Evolutionary conservation across 2,113 vertebrate genomes (phyloP).

Genomic region (Petrocephalus microphthalmus): DNA sequence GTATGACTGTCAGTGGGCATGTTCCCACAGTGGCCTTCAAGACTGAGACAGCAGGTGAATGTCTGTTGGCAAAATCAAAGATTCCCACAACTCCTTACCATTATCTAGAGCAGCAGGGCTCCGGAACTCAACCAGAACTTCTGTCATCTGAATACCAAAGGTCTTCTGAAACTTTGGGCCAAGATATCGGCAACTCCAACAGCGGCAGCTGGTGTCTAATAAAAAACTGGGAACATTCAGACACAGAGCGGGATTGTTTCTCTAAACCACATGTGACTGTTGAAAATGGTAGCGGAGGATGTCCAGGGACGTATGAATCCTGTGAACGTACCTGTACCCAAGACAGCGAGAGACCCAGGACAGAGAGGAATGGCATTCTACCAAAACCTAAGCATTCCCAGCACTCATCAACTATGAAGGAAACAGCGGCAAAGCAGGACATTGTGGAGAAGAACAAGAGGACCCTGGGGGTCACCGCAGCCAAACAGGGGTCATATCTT

Average conservation of each 20-base stretch:
- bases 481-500: slow-evolving; percentile 65
- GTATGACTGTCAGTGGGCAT: slow-evolving; percentile 23
- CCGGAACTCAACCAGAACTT: background rate
- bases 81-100: slow-evolving; percentile 35
- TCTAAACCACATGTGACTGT: slow-evolving; percentile 9
- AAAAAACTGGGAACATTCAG: background rate
- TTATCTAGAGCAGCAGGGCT: slow-evolving; percentile 32
- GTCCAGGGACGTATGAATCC: slow-evolving; percentile 9
- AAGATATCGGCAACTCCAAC: background rate
- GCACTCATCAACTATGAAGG: slow-evolving; percentile 27
- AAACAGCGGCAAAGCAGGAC: slow-evolving; percentile 45
- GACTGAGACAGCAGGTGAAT: background rate
- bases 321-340: background rate
- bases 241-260: background rate
- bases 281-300: background rate
- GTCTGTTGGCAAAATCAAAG: background rate
- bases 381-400: background rate
- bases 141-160: background rate
- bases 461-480: slow-evolving; percentile 65
- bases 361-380: background rate
- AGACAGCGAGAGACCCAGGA: background rate
- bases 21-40: slow-evolving; percentile 2
- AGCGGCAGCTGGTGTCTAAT: background rate
- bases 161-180: background rate
- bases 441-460: slow-evolving; percentile 75